Base-by-base conservation (phyloP, 2,888 invertebrate species). In the Philereme vetulata region DNA sequence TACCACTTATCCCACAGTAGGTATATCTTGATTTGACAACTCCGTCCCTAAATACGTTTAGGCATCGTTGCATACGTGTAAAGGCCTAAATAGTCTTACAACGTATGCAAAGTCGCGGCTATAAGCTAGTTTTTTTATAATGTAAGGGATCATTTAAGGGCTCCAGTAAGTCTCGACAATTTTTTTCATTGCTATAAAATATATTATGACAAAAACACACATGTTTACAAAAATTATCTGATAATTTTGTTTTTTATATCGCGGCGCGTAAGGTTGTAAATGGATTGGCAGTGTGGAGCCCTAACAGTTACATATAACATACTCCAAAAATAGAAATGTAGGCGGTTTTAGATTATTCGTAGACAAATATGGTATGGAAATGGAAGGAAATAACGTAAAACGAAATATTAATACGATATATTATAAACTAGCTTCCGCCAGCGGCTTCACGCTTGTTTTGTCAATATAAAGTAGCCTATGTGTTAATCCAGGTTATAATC, bases 101-200 rank as follows among this genome's bases (percentile, higher is more conserved):
- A 21, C 21, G 21, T 21, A 2, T 21, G 21, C 21, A 21, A 21
- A 21, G 21, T 21, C 21, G 21, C 21, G 21, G 21, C 2, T 21
- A 21, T 1, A 21, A 21, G 21, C 21, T 21, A 21, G 21, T 21
- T 38, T 53, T 56, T 59, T 60, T 56, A 60, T 53, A 62, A 60
- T 58, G 46, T 51, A 51, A 38, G 38, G 38, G 38, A 38, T 38
- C 59, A 52, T 62, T 62, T 58, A 56, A 46, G 33, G 67, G 60
- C 65, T 54, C 67, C 67, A 50, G 34, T 32, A 50, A 63, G 67
- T 63, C 67, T 63, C 65, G 62, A 62, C 62, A 43, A 60, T 67
- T 65, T 67, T 66, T 64, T 60, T 66, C 55, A 53, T 58, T 43
- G 48, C 57, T 56, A 50, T 58, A 58, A 52, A 60, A 60, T 40